Base-by-base conservation (phyloP, 1,140 invertebrate species). In the Tetramorium parvispinum region DNA sequence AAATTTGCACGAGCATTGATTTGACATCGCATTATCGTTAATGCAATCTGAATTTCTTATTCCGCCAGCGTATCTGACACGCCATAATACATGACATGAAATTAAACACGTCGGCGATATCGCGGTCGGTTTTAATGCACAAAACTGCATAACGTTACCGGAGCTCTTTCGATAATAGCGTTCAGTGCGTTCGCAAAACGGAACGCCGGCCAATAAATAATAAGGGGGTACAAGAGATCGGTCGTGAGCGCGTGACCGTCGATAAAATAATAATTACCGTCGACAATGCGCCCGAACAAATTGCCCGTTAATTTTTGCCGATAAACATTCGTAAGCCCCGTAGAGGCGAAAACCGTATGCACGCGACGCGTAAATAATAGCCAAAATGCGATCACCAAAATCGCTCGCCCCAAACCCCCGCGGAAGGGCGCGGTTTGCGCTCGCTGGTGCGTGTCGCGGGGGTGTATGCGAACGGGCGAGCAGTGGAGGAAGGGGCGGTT, bases 291-390 rank as follows among this genome's bases (percentile, higher is more conserved):
- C 88, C 86, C 81, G 89, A 91, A 91, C 91, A 92, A 93, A 94
- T 93, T 90, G 92, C 87, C 91, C 92, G 94, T 94, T 94, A 94
- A 94, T 94, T 95, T 95, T 95, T 94, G 91, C 87, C 93, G 92
- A 94, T 95, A 94, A 95, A 94, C 93, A 94, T 94, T 94, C 91
- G 92, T 87, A 86, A 91, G 81, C 87, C 76, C 87, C 85, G 83
- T 86, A 75, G 81, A 86, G 68, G 85, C 87, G 85, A 88, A 91
- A 93, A 93, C 92, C 90, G 92, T 93, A 93, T 93, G 93, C 89
- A 90, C 86, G 85, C 75, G 76, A 87, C 87, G 90, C 87, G 91
- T 94, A 92, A 94, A 93, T 94, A 94, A 94, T 92, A 92, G 85
- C 59, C 89, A 91, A 88, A 93, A 92, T 93, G 91, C 92, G 91